phyloP scores from a whole-genome alignment of 2,113 vertebrate species.

The Cichladusa arquata region DNA sequence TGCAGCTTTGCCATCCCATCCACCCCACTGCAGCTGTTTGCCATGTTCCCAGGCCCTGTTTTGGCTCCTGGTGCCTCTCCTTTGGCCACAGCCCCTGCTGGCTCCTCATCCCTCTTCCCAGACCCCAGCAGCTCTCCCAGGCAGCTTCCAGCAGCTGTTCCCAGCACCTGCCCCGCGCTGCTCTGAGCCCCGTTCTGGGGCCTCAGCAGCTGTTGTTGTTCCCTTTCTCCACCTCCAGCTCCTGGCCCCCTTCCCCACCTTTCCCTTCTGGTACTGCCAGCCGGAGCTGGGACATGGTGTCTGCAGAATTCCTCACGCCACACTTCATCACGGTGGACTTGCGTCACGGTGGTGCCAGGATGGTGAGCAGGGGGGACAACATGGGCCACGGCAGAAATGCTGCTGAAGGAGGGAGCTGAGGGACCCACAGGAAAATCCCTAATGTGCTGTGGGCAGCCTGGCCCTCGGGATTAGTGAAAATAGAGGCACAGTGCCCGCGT shows the following conservation, averaged over 20 bases:
- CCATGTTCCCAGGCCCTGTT: background rate
- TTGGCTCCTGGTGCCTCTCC: background rate
- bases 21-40: background rate
- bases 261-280: background rate
- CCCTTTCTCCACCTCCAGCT: background rate
- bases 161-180: rapidly evolving
- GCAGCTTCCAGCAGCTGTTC: background rate
- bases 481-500: rapidly evolving
- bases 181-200: rapidly evolving
- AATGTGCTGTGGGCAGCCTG: rapidly evolving
- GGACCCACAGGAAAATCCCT: background rate
- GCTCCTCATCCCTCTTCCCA: background rate
- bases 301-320: rapidly evolving
- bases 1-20: background rate
- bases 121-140: background rate
- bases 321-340: background rate
- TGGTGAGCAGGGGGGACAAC: rapidly evolving
- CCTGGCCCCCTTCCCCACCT: background rate
- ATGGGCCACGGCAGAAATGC: rapidly evolving
- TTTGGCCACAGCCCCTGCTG: rapidly evolving
- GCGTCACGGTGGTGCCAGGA: background rate
- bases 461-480: background rate
- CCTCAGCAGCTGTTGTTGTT: background rate
- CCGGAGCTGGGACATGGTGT: background rate
- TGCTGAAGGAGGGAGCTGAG: background rate